Percentiles rank a stretch among this genome's conserved stretches.
phyloP scores from a whole-genome alignment of 2,113 vertebrate genomes.

The Vanacampus margaritifer region DNA sequence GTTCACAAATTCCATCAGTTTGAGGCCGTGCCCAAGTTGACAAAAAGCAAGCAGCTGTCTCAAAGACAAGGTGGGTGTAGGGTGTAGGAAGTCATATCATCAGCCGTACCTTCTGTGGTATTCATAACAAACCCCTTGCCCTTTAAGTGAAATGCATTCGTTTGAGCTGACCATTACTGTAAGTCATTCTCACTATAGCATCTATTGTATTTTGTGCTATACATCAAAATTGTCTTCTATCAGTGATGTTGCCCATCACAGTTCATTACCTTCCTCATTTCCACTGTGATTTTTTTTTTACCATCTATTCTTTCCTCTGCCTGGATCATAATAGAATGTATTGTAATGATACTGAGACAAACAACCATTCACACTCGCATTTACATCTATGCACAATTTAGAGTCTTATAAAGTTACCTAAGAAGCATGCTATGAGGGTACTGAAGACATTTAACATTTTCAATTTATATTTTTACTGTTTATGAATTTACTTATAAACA shows the following conservation, averaged over 20 bases:
- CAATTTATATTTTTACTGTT: too few species aligned
- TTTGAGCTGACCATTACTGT: not conserved
- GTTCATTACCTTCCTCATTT: not conserved
- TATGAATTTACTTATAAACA: too few species aligned
- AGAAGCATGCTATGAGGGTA: not conserved
- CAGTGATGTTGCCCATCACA: not conserved
- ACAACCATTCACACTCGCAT: too few species aligned
- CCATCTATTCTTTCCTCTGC: not conserved
- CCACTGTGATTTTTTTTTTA: not conserved
- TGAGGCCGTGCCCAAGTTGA: slow-evolving; percentile 80
- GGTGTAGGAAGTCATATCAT: slow-evolving; percentile 59
- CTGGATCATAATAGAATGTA: not conserved
- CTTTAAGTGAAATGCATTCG: not conserved
- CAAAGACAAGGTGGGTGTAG: slow-evolving; percentile 86
- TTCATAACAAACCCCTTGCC: slow-evolving; percentile 1
- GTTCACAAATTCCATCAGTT: slow-evolving; percentile 93
- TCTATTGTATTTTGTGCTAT: not conserved
- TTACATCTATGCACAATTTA: too few species aligned
- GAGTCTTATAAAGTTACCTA: not conserved
- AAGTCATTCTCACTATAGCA: not conserved
- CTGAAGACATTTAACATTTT: too few species aligned
- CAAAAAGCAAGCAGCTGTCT: slow-evolving; percentile 73
- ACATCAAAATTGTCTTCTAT: not conserved
- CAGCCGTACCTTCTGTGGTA: slow-evolving; percentile 1
- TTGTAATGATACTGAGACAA: too few species aligned